phyloP scores from a whole-genome alignment of 2,888 invertebrate genomes.

The Calameuta filiformis region DNA sequence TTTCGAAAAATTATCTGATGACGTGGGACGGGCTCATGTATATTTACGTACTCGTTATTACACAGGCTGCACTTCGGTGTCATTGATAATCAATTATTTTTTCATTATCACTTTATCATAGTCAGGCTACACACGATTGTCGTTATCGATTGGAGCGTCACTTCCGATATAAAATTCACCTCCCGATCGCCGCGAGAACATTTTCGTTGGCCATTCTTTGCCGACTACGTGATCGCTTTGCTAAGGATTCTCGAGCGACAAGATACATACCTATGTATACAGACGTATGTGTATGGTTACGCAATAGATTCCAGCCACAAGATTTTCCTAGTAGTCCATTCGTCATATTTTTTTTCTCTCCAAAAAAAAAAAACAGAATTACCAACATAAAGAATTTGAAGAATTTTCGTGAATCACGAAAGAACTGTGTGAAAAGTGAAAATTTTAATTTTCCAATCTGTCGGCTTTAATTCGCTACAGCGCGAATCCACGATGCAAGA shows the following conservation, averaged over 20 bases:
- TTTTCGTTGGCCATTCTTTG: not conserved
- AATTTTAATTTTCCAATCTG: not conserved
- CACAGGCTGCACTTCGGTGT: too few species aligned
- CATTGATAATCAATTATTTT: not conserved
- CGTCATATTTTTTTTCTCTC: too few species aligned
- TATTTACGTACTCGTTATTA: not conserved
- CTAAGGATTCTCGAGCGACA: not conserved
- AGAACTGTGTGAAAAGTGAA: accelerated
- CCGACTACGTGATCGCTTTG: not conserved
- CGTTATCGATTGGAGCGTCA: not conserved
- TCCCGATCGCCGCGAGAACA: not conserved
- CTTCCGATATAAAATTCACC: not conserved
- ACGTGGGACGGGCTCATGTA: too few species aligned
- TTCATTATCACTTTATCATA: not conserved
- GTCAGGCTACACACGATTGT: not conserved
- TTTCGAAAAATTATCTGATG: not conserved
- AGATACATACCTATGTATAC: not conserved
- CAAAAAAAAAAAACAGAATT: too few species aligned
- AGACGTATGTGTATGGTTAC: not conserved
- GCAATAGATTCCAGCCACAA: too few species aligned
- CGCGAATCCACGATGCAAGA: not conserved
- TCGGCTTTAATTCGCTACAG: not conserved
- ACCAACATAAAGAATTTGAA: too few species aligned
- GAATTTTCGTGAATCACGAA: not conserved
- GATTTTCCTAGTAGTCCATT: too few species aligned